Base-by-base conservation (phyloP, 2,797 vertebrate species). In the Peromyscus melanophrys region DNA sequence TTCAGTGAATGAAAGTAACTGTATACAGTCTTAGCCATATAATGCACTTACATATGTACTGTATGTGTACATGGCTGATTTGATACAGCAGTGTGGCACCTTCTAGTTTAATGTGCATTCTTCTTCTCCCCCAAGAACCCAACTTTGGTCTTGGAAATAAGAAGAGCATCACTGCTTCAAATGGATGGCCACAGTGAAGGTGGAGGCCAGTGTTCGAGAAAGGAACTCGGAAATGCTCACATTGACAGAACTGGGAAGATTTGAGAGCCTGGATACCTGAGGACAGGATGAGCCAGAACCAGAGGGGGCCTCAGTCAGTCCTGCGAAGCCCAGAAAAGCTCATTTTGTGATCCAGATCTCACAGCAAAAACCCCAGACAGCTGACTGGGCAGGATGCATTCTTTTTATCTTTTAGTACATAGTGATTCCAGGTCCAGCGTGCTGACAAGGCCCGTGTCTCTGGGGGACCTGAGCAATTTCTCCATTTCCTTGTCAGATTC, bases 401-500 rank as follows among this genome's bases (percentile, higher is more conserved):
- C 40, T 69, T 92, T 34, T 75, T 11, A 2, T 75, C 65, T 92
- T 55, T 13, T 55, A 25, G 23, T 10, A 2, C 3, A 0, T 40
- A 17, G 5, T 69, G 52, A 89, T 96, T 90, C 89, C 34, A 90
- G 37, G 61, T n/a, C n/a, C 73, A n/a, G 73, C 75, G 10, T 89
- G 52, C 17, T 52, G 34, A 61, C 29, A 81, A 91, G 29, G 40
- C 27, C n/a, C 3, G 4, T 31, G 8, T 87, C 67, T 91, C 10
- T 19, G 59, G 92, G 55, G 43, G 52, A 4, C 21, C 75, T 3
- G 21, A 46, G 17, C 16, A 37, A 80, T 86, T 73, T 95, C 57
- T 89, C 82, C 57, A 21, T 93, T 90, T 86, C 61, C 63, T 71
- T 93, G 34, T 71, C 34, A 63, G 17, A 6, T 77, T 96, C 73